Percentiles rank a stretch among this genome's conserved stretches.
phyloP scores from a whole-genome alignment of 2,797 vertebrate genomes.

The Gymnoscopelus braueri region DNA sequence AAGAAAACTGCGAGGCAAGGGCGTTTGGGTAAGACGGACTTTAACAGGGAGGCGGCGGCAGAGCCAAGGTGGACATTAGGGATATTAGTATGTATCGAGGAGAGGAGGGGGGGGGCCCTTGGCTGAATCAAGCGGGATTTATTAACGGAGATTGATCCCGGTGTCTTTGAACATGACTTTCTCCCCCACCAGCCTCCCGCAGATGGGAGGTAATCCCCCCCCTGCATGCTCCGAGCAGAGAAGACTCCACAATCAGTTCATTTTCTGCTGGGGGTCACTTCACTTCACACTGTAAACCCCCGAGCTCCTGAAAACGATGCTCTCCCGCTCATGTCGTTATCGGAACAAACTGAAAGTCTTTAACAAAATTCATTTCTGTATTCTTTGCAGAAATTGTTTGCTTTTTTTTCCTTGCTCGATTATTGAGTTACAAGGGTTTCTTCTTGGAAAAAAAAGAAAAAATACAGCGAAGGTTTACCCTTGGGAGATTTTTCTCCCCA shows the following conservation, averaged over 20 bases:
- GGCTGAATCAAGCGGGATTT: slow-evolving; percentile 68
- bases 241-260: slow-evolving; percentile 47
- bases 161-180: slow-evolving; percentile 77
- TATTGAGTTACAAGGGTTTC: no score
- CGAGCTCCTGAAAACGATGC: slow-evolving; percentile 9
- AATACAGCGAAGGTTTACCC: no score
- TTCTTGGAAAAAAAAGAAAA: no score
- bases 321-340: not conserved
- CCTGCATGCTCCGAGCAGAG: slow-evolving; percentile 21
- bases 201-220: slow-evolving; percentile 68
- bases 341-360: no score
- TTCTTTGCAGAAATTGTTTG: no score
- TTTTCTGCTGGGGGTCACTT: slow-evolving; percentile 51
- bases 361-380: no score
- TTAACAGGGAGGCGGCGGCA: slow-evolving; percentile 4
- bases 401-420: no score
- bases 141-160: slow-evolving; percentile 71
- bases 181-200: slow-evolving; percentile 44
- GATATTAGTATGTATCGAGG: slow-evolving; percentile 61
- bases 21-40: no score
- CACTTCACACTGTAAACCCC: slow-evolving; percentile 29
- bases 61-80: slow-evolving; percentile 52
- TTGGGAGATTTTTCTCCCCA: no score
- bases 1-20: no score
- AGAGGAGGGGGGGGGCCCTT: slow-evolving; percentile 24